phyloP scores from a whole-genome alignment of 37 sponge, comb jelly and placozoan species.

The Haliclona indistincta region DNA sequence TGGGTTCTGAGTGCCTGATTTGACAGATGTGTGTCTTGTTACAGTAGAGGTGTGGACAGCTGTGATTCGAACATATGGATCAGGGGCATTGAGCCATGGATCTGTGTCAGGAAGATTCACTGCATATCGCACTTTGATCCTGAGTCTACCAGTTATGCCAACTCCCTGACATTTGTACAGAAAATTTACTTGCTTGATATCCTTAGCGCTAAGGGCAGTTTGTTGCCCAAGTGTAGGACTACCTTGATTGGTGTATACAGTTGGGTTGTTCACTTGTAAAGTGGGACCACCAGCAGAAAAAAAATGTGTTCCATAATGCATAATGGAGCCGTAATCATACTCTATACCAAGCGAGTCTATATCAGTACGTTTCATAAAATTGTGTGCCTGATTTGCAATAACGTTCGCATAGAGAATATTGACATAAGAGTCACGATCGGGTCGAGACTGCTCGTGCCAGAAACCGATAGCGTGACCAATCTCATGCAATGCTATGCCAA shows the following conservation, averaged over 20 bases:
- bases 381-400: neutral
- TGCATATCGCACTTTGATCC: neutral
- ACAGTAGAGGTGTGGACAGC: neutral
- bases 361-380: neutral
- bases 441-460: slow-evolving; percentile 39
- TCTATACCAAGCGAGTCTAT: neutral
- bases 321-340: neutral
- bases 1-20: neutral
- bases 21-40: neutral
- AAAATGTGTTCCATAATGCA: neutral
- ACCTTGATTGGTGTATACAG: slow-evolving; percentile 1
- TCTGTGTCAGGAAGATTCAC: slow-evolving; percentile 14
- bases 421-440: slow-evolving; percentile 26
- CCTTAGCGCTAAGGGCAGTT: neutral
- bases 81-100: slow-evolving; percentile 5
- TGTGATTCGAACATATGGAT: slow-evolving; percentile 26
- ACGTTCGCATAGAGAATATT: slow-evolving; percentile 4
- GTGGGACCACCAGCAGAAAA: neutral
- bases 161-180: neutral
- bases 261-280: neutral
- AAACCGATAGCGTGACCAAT: slow-evolving; percentile 36
- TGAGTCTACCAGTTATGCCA: neutral
- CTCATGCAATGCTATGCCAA: slow-evolving; percentile 25
- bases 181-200: neutral
- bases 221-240: slow-evolving; percentile 3